These are phyloP conservation scores for Erythrocebus patas DNA, from an alignment of 2,113 vertebrate species.

Conservation along the genomic window DNA sequence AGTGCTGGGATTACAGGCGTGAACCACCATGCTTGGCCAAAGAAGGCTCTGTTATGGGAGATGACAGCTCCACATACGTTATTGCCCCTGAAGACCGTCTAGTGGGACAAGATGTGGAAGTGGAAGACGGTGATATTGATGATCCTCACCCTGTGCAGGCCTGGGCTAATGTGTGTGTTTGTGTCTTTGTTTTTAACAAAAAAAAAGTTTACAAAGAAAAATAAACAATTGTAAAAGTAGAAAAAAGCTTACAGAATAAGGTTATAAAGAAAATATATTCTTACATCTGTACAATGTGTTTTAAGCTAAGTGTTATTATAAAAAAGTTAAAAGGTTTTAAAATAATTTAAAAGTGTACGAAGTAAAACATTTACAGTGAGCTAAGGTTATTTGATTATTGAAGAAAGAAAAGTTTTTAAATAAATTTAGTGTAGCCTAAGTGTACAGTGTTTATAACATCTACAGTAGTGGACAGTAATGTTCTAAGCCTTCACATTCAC, in stretches of 20 bases:
- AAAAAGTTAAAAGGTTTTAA: neutral
- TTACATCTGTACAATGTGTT: neutral
- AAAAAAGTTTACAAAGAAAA: neutral
- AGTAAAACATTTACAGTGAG: neutral
- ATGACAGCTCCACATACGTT: neutral
- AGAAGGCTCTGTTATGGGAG: neutral
- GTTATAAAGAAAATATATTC: neutral
- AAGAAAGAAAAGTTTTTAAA: neutral
- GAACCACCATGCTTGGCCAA: fast-evolving
- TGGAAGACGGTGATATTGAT: neutral
- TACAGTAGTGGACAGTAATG: neutral
- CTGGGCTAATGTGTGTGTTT: neutral
- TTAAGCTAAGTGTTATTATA: neutral
- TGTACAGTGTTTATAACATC: neutral
- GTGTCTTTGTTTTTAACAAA: neutral
- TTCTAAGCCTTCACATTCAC: neutral
- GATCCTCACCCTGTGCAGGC: neutral
- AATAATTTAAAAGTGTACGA: neutral
- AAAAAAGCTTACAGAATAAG: neutral
- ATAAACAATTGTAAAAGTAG: neutral
- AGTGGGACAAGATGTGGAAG: neutral
- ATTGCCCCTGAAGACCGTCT: neutral
- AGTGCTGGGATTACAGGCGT: too few species aligned
- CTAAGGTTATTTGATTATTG: neutral
- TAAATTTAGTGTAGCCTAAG: neutral